phyloP scores from a whole-genome alignment of 2,888 invertebrate genomes.

The Rhopalosiphum nymphaeae region DNA sequence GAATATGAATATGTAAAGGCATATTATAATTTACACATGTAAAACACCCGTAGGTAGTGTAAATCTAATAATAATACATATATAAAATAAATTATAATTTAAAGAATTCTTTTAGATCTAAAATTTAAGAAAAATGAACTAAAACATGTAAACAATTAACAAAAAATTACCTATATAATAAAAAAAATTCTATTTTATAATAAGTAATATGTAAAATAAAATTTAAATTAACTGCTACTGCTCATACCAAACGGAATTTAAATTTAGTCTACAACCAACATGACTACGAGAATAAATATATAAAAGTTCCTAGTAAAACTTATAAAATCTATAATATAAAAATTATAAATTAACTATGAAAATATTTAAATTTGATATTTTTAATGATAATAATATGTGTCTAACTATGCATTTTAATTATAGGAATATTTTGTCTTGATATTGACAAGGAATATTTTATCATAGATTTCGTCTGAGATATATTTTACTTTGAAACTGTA shows the following conservation, averaged over 20 bases:
- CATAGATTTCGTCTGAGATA: not conserved
- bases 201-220: not conserved
- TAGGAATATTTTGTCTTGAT: not conserved
- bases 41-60: too few species aligned
- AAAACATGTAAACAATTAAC: too few species aligned
- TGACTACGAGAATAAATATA: not conserved
- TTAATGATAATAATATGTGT: not conserved
- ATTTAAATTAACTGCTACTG: not conserved
- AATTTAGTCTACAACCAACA: not conserved
- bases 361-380: not conserved
- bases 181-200: not conserved
- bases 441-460: not conserved
- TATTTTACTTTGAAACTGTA: not conserved
- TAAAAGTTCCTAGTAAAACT: not conserved
- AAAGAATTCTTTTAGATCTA: too few species aligned
- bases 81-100: too few species aligned
- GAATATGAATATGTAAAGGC: too few species aligned
- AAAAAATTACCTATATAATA: too few species aligned
- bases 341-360: too few species aligned
- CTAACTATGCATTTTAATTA: not conserved
- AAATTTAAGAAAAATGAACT: not conserved
- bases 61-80: too few species aligned
- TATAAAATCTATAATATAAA: not conserved
- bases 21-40: too few species aligned
- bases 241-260: not conserved